Evolutionary conservation across 2,888 invertebrate genomes (phyloP).

Genomic region (Himalopsyche anomala): DNA sequence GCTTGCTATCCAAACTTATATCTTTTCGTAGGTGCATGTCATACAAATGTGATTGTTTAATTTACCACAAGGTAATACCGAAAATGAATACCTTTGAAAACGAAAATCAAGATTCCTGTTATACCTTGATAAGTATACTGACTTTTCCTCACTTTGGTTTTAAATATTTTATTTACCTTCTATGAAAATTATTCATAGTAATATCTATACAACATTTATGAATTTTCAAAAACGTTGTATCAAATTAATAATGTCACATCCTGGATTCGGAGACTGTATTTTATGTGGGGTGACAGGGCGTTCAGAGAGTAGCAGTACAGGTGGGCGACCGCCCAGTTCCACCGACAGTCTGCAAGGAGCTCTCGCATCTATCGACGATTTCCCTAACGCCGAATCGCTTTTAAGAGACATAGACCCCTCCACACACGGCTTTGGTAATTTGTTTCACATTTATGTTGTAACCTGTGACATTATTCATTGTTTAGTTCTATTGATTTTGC

Average conservation of each 20-base stretch:
- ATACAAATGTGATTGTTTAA: too few relatives aligned
- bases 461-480: constrained; percentile 35
- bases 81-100: too few relatives aligned
- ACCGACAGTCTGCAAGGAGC: constrained; percentile 66
- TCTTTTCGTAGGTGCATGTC: too few relatives aligned
- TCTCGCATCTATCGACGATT: constrained; percentile 73
- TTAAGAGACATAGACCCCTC: constrained; percentile 74
- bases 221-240: too few relatives aligned
- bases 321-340: constrained; percentile 70
- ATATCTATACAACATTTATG: too few relatives aligned
- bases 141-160: too few relatives aligned
- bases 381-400: constrained; percentile 72
- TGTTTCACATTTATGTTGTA: constrained; percentile 38
- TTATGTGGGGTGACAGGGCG: constrained; percentile 69
- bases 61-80: too few relatives aligned
- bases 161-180: too few relatives aligned
- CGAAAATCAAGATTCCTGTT: too few relatives aligned
- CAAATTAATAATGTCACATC: not conserved
- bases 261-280: constrained; percentile 67
- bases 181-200: too few relatives aligned
- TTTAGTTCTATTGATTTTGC: constrained; percentile 48
- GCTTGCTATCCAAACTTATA: too few relatives aligned
- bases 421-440: constrained; percentile 76
- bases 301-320: constrained; percentile 74
- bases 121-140: too few relatives aligned